These are phyloP conservation scores for Agriotes lineatus DNA, from an alignment of 2,888 invertebrate genomes.

Conservation along the genomic window DNA sequence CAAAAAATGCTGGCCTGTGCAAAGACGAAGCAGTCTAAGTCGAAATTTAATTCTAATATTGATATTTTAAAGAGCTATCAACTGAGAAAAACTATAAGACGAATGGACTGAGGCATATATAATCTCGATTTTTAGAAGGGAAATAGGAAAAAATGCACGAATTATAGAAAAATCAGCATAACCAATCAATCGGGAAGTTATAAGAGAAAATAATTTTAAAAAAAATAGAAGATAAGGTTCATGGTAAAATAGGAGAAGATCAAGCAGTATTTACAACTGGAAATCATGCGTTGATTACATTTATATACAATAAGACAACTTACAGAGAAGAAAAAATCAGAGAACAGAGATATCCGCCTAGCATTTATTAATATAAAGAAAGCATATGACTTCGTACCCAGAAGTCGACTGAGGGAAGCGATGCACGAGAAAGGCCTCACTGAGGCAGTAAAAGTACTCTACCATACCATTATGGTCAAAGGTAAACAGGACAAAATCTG, in stretches of 20 bases:
- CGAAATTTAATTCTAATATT: too few species aligned
- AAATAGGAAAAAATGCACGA: not conserved
- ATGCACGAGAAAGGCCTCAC: not conserved
- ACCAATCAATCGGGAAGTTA: not conserved
- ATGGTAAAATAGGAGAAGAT: not conserved
- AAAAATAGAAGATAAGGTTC: not conserved
- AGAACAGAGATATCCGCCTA: not conserved
- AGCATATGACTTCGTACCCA: not conserved
- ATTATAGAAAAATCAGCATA: not conserved
- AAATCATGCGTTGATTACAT: not conserved
- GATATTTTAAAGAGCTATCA: too few species aligned
- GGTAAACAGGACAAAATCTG: not conserved
- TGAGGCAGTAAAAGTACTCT: not conserved
- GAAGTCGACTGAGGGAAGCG: not conserved
- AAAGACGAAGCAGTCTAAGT: too few species aligned
- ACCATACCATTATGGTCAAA: not conserved
- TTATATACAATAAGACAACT: not conserved
- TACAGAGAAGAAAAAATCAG: not conserved
- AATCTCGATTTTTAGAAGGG: not conserved
- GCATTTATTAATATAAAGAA: not conserved
- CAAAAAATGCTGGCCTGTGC: not conserved
- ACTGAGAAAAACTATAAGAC: not conserved
- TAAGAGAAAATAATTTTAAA: not conserved
- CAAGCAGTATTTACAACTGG: constrained; percentile 3
- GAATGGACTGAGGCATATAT: not conserved